These are phyloP conservation scores for Menidia beryllina DNA, from an alignment of 2,113 vertebrate species.

Conservation along the genomic window DNA sequence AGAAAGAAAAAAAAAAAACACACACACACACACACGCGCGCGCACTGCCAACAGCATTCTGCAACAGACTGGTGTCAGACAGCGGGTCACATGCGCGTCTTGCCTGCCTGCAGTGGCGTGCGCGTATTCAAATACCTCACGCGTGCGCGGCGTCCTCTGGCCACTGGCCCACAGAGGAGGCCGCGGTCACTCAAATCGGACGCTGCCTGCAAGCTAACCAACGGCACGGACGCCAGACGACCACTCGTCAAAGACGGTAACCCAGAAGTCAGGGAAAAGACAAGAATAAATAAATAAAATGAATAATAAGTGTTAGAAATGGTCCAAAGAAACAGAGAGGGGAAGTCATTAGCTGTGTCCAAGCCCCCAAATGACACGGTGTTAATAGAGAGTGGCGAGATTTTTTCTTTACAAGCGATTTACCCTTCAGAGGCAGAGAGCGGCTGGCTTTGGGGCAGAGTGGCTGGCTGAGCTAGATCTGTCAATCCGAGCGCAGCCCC, in stretches of 20 bases:
- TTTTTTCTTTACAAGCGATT: conserved; percentile 43
- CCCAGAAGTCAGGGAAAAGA: conserved; percentile 27
- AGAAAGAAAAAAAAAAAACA: too few species aligned
- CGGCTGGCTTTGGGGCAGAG: conserved; percentile 31
- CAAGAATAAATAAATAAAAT: too few species aligned
- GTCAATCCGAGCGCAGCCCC: conserved; percentile 56
- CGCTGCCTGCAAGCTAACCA: conserved; percentile 30
- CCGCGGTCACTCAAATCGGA: conserved; percentile 50
- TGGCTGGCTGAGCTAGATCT: conserved; percentile 49
- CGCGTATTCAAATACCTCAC: conserved; percentile 55
- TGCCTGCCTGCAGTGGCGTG: conserved; percentile 30
- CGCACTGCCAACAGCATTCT: conserved; percentile 37
- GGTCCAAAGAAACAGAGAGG: conserved; percentile 43
- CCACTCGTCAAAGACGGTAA: conserved; percentile 49
- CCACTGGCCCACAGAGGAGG: conserved; percentile 14
- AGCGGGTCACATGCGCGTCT: conserved; percentile 48
- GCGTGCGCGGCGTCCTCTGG: conserved; percentile 48
- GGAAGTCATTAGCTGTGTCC: conserved; percentile 35
- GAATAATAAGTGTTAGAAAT: conserved; percentile 24
- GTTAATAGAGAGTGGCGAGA: conserved; percentile 47
- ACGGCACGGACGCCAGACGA: conserved; percentile 43
- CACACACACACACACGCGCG: conserved; percentile 14
- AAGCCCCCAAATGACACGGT: conserved; percentile 54
- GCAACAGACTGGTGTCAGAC: conserved; percentile 52
- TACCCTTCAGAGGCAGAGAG: conserved; percentile 19